phyloP scores from a whole-genome alignment of 2,113 vertebrate genomes.

The Ptychochromis oligacanthus region DNA sequence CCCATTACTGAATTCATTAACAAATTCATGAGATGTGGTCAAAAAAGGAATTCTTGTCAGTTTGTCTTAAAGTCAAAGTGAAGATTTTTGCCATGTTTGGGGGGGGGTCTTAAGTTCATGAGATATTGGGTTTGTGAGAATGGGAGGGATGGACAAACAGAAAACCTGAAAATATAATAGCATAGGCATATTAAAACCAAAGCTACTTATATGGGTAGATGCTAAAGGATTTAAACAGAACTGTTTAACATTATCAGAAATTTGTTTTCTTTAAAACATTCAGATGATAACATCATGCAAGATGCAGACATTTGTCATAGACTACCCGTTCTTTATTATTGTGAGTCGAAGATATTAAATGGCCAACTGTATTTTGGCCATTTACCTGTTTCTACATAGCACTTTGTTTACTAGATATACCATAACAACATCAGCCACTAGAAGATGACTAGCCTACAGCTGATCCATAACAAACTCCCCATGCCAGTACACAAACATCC shows the following conservation, averaged over 20 bases:
- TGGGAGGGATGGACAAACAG: background rate
- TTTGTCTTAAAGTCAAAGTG: background rate
- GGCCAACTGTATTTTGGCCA: too few relatives aligned
- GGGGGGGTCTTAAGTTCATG: background rate
- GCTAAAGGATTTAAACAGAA: background rate
- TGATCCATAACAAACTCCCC: conserved; percentile 22
- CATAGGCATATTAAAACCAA: background rate
- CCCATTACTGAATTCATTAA: background rate
- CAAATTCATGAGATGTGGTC: background rate
- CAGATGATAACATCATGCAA: background rate
- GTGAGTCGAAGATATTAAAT: background rate
- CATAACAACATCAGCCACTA: conserved; percentile 8
- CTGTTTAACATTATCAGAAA: background rate
- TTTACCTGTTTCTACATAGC: background rate
- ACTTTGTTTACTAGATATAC: background rate
- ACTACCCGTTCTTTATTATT: background rate
- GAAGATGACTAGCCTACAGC: conserved; percentile 19
- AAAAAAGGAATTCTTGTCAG: background rate
- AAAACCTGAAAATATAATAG: background rate
- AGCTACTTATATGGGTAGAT: background rate
- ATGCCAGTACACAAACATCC: conserved; percentile 41
- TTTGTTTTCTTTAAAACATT: background rate
- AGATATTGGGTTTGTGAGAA: background rate
- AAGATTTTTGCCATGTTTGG: background rate
- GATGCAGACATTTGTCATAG: background rate